These are phyloP conservation scores for Opisthograptis luteolata DNA, from an alignment of 2,888 invertebrate species.

Conservation along the genomic window DNA sequence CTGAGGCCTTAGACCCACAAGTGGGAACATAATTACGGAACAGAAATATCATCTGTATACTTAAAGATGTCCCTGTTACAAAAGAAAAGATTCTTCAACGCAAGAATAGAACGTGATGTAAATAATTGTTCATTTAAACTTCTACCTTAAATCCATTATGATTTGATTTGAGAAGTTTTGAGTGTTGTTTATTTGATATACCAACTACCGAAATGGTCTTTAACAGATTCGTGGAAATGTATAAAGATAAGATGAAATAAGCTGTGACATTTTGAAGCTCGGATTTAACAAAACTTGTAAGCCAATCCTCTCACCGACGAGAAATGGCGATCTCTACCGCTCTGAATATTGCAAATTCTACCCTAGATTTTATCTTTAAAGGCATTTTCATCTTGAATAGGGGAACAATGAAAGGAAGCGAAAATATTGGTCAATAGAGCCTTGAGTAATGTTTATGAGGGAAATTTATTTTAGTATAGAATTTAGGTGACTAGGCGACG, in stretches of 20 bases:
- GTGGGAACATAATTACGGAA: no score
- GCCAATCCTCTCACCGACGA: slow-evolving; percentile 33
- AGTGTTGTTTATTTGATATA: no score
- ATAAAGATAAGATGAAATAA: slow-evolving; percentile 12
- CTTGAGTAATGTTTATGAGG: slow-evolving; percentile 9
- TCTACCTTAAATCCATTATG: no score
- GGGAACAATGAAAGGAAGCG: slow-evolving; percentile 31
- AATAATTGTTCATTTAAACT: no score
- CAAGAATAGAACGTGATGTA: no score
- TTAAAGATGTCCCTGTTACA: no score
- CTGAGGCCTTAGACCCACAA: no score
- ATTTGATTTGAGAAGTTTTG: no score
- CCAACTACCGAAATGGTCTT: neutral
- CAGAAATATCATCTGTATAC: no score
- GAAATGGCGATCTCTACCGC: slow-evolving; percentile 42
- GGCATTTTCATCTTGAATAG: slow-evolving; percentile 44
- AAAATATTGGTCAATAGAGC: slow-evolving; percentile 32
- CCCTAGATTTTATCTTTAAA: slow-evolving; percentile 53
- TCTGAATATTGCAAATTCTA: slow-evolving; percentile 56
- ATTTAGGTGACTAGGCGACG: neutral
- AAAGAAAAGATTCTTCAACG: no score
- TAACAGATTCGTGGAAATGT: slow-evolving; percentile 7
- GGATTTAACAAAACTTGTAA: slow-evolving; percentile 25
- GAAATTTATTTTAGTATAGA: slow-evolving; percentile 4
- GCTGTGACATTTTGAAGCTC: slow-evolving; percentile 13